A percentile compares a stretch with the other conserved stretches of the same genome.
Evolutionary conservation across 2,888 invertebrate genomes (phyloP).

Genomic region (Ceramica pisi): DNA sequence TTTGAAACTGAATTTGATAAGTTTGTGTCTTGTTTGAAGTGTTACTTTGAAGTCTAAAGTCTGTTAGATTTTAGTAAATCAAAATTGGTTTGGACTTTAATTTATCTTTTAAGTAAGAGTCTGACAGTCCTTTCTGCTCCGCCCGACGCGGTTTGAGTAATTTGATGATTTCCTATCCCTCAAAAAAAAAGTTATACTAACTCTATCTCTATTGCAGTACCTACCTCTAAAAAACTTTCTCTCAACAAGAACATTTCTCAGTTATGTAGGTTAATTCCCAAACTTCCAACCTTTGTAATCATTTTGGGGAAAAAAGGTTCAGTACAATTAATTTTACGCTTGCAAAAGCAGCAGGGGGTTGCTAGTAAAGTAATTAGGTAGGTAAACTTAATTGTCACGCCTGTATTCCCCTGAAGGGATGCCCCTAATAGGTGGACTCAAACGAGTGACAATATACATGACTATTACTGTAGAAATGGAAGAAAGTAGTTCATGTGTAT

Average conservation of each 20-base stretch:
- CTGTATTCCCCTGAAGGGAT: slow-evolving; percentile 13
- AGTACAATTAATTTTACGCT: slow-evolving; percentile 49
- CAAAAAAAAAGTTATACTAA: no score
- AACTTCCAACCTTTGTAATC: slow-evolving; percentile 25
- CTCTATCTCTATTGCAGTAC: no score
- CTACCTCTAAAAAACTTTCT: slow-evolving; percentile 2
- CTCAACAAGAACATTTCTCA: background rate
- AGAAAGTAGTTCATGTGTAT: background rate
- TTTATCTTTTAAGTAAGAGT: background rate
- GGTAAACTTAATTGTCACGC: slow-evolving; percentile 49
- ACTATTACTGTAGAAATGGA: background rate
- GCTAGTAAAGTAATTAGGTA: slow-evolving; percentile 39
- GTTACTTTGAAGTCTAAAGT: slow-evolving; percentile 1
- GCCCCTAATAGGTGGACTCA: slow-evolving; percentile 1
- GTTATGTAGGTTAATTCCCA: slow-evolving; percentile 5
- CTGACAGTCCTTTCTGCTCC: no score
- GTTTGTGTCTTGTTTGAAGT: slow-evolving; percentile 17
- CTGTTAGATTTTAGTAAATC: background rate
- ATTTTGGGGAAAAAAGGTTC: slow-evolving; percentile 42
- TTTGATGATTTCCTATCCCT: no score
- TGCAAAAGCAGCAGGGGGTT: slow-evolving; percentile 21
- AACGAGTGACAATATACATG: background rate
- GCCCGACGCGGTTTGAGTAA: no score
- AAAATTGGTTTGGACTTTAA: slow-evolving; percentile 3
- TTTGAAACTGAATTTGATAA: slow-evolving; percentile 38